Conservation (phyloP, 2,888 invertebrate species). For the Diaphora mendica region DNA sequence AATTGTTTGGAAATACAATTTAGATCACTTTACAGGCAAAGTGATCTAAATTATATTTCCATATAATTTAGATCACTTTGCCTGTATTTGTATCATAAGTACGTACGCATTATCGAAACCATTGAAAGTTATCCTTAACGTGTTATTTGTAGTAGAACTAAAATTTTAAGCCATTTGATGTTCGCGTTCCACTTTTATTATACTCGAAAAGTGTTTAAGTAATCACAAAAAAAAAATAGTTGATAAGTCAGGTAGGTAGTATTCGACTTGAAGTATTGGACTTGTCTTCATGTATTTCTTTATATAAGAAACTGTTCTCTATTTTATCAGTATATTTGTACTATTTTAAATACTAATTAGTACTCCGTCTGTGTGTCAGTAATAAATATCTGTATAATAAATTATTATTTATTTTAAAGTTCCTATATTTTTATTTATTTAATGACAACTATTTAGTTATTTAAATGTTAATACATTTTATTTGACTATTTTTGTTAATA, state of each 20-base stretch:
- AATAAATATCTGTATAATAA: neutral
- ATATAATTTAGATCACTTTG: neutral
- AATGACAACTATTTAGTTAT: too few species aligned
- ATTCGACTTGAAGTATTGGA: neutral
- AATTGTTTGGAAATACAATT: neutral
- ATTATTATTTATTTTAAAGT: neutral
- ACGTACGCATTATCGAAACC: neutral
- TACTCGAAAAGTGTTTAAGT: neutral
- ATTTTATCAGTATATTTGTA: too few species aligned
- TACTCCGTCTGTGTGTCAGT: neutral
- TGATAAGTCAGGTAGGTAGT: neutral
- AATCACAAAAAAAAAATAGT: neutral
- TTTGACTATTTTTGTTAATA: neutral
- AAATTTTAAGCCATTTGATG: neutral
- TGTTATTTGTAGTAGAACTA: slow-evolving; percentile 5
- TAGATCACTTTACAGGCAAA: too few species aligned
- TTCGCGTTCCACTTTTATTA: neutral
- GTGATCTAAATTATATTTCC: too few species aligned
- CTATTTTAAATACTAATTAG: too few species aligned
- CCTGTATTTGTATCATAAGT: neutral
- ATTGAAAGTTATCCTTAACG: neutral
- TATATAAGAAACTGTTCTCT: neutral
- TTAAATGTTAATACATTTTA: too few species aligned
- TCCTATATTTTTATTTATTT: neutral
- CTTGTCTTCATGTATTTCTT: neutral